Base-by-base conservation (phyloP, 2,888 invertebrate species). In the Eristalinus aeneus region DNA sequence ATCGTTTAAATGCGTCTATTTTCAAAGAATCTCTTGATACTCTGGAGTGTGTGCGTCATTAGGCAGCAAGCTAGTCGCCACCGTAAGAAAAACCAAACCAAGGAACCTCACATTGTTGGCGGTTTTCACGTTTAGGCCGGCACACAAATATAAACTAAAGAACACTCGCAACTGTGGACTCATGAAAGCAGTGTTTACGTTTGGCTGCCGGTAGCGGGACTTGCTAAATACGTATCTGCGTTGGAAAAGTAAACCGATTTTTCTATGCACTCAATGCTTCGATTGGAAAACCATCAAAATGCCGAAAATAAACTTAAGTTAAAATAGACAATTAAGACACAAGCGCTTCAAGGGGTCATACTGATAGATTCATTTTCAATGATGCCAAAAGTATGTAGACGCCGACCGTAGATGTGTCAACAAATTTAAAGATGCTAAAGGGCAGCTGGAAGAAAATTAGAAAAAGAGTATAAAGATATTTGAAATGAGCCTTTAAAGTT, bases 1-100 rank as follows among this genome's bases (percentile, higher is more conserved):
- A 27, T 23, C 8, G 11, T 34, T 34, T 65, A n/a, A 67, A 10
- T 65, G 27, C 74, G 16, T 46, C 84, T 84, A 84, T 84, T 79
- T 84, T 79, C 31, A 60, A 80, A 73, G 16, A 39, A 39, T n/a
- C 39, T 6, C 39, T 53, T 11, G n/a, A 22, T 36, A n/a, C 20
- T 36, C 61, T 79, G 79, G 61, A 54, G 39, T 36, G 53, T 65
- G 60, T 78, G 46, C 67, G 78, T 67, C 65, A 72, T 53, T 58
- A 12, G 22, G 27, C 10, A 56, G 54, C 31, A 53, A 53, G 64
- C 64, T 16, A 6, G 5, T 46, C n/a, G 64, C 64, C 54, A 32
- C 10, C 46, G 32, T 6, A 12, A 36, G 2, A 34, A 56, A 58
- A 58, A 58, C n/a, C 16, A 58, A 58, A 58, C n/a, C 16, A 36